phyloP scores from a whole-genome alignment of 2,888 invertebrate species.

The Lasioglossum pauxillum region DNA sequence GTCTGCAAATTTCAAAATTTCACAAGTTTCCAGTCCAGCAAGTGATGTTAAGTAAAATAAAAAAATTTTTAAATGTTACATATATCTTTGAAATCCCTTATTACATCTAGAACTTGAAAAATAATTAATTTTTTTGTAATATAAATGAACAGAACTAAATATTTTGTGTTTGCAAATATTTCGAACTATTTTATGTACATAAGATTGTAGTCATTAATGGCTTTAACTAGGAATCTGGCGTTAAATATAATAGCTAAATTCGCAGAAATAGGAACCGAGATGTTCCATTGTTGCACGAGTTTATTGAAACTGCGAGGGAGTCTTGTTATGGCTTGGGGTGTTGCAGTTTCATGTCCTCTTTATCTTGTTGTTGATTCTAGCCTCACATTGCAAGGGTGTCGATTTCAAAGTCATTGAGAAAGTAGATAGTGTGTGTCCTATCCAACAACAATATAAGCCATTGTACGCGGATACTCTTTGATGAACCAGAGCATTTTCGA shows the following conservation, averaged over 20 bases:
- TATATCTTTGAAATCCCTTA: not conserved
- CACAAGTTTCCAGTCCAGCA: too few species aligned
- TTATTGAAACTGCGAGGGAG: not conserved
- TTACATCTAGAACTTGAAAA: not conserved
- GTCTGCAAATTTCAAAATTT: too few species aligned
- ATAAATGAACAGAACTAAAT: not conserved
- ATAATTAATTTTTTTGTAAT: not conserved
- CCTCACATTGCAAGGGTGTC: constrained; percentile 2
- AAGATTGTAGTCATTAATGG: not conserved
- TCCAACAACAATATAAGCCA: constrained; percentile 5
- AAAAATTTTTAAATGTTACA: not conserved
- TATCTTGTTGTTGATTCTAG: constrained; percentile 1
- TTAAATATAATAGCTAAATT: not conserved
- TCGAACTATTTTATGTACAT: not conserved
- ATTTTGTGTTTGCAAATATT: not conserved
- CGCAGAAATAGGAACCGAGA: not conserved
- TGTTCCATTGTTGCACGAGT: not conserved
- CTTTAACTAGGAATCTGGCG: not conserved
- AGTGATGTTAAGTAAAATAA: not conserved
- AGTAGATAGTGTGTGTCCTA: not conserved
- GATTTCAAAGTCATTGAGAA: constrained; percentile 9
- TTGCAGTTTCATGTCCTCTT: constrained; percentile 8
- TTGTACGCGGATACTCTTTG: constrained; percentile 1
- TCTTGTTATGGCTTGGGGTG: not conserved
- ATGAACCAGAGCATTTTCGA: not conserved